Base-by-base conservation (phyloP, 2,888 invertebrate genomes). In the Falcaria lacertinaria region DNA sequence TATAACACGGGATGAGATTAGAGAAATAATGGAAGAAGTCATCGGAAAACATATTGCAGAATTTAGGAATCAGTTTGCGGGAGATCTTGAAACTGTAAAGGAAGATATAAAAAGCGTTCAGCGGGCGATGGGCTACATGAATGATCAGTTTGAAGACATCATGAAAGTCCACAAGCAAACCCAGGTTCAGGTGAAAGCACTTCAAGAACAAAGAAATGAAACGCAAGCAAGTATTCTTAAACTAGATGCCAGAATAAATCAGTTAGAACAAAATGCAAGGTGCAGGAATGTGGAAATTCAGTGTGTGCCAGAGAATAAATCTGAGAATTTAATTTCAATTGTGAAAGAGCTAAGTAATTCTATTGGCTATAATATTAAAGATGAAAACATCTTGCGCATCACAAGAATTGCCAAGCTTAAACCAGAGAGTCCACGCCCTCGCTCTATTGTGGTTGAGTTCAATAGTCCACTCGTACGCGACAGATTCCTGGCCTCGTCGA, bases 241-340 rank as follows among this genome's bases (percentile, higher is more conserved):
- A n/a, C n/a, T n/a, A n/a, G n/a, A n/a, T 19, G 19, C 19, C 2
- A 19, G 19, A 19, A 2, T 19, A 19, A 19, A 2, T 15, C 38
- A 38, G 19, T 8, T 50, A 5, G 48, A 53, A 33, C 47, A 53
- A 17, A 42, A 48, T 33, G 40, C 46, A 0, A n/a, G 50, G 0
- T 33, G 36, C 2, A 45, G 15, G 17, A 53, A 50, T 33, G 15
- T 52, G 1, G 50, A 52, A 38, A 43, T 48, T 11, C 46, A 51
- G 17, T 48, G 46, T 17, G 34, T 50, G 7, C 47, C 50, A 2
- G 50, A 50, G 32, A 35, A 41, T 6, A 47, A 42, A 38, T 34
- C 37, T 13, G 52, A 52, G 42, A 49, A 52, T 15, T 17, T 49
- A 16, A 2, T 41, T 2, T 32, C 36, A 1, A 33, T 47, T 14